Evolutionary conservation across 2,113 vertebrate species (phyloP), one percentile per base, ranked within the genome.

Genomic region (Uropsilus gracilis): DNA sequence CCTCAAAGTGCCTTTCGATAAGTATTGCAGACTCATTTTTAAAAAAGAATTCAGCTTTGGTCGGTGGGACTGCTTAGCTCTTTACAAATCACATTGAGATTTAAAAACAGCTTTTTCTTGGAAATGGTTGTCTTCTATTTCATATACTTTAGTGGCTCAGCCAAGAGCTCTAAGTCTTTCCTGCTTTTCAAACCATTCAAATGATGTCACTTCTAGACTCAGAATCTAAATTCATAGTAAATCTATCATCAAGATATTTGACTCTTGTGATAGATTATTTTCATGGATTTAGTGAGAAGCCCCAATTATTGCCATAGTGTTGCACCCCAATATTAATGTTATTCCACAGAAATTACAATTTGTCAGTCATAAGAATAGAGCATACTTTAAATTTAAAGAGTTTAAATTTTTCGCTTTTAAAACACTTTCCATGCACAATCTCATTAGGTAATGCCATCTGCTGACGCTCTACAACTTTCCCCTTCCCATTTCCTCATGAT

Each of bases 331-430:
- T 26, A 64, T 50, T n/a, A n/a, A 82, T 63, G 28, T 26, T 81
- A 63, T 69, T 96, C 77, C 71, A 86, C 63, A 94, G 46, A 97
- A 90, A 89, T 39, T 68, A 34, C 50, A 88, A 76, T 73, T 82
- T 88, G 26, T 82, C 53, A 75, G 28, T 92, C 68, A 82, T 42
- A 91, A 86, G 88, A 87, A 64, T 17, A 81, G 53, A 72, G 53
- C 14, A 57, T 6, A 92, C 11, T n/a, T 81, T 76, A 39, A 85
- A 86, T 68, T 94, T 90, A 73, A 82, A 94, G 50, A 85, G 10
- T 20, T 9, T 14, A n/a, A 57, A 24, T 72, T 69, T 94, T 93
- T 81, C 50, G 14, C 63, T 94, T 92, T 86, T 57, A 86, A 89
- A 59, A 72, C 24, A 37, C 88, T 93, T 92, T 50, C 2, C 44